Base-by-base conservation (phyloP, 2,888 invertebrate genomes). In the Cheilosia vulpina region DNA sequence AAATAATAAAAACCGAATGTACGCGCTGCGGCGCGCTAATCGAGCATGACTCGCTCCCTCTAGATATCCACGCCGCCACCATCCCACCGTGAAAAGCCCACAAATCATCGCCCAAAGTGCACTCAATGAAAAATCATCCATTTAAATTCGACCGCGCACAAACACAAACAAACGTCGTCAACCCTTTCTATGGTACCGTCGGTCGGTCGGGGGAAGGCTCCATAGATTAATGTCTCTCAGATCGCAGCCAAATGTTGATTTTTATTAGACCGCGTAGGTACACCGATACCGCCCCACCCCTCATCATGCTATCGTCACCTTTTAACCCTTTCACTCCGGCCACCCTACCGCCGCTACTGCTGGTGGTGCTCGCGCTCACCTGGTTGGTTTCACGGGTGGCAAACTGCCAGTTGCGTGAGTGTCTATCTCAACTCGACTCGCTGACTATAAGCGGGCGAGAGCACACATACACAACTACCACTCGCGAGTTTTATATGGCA, bases 121-220 rank as follows among this genome's bases (percentile, higher is more conserved):
- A 85, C 68, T 85, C 85, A 85, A 85, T 81, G 85, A 85, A 77
- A 85, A 85, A 85, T 85, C 85, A 81, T 81, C 81, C 81, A 85
- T 80, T 85, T 52, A 72, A 69, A 76, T 62, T 68, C 81, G 62
- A 72, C 66, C 75, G 34, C 58, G 38, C 31, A 53, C 50, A 11
- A 5, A 38, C 17, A 38, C 50, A 11, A n/a, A 60, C 52, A 68
- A 24, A 52, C 47, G n/a, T 55, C 38, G 19, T 47, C 24, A 83
- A 77, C 82, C 82, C 76, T 77, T 82, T 66, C 53, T 21, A 21
- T 21, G 11, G 4, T 19, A n/a, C 1, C 5, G n/a, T 34, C 24
- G 34, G 11, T 34, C 27, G 34, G 34, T 34, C 13, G 19, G 2
- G 57, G 11, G 15, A 63, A 57, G 57, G 52, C 65, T 45, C 45